Conservation (phyloP, 2,797 vertebrate genomes). For the Gallinago stenura region DNA sequence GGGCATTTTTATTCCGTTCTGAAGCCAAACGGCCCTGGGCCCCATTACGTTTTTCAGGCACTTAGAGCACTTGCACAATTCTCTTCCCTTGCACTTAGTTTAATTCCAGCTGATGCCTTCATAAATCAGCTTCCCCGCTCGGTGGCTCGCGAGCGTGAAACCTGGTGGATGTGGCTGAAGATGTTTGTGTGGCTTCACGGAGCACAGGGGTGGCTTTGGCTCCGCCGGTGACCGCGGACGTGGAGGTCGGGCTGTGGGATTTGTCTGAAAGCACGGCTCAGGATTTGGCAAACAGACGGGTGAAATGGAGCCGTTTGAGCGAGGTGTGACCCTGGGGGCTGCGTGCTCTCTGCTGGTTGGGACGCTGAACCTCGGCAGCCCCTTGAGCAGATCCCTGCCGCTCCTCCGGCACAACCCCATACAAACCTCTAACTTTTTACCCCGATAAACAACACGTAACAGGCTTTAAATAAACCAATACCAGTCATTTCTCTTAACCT, state of each 20-base stretch:
- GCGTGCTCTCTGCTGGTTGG: not conserved
- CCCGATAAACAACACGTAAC: not conserved
- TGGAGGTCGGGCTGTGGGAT: not conserved
- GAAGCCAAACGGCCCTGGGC: constrained; percentile 19
- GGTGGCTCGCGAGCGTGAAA: not conserved
- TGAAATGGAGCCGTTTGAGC: not conserved
- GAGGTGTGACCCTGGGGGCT: not conserved
- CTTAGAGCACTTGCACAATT: not conserved
- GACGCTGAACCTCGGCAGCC: not conserved
- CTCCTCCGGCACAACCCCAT: not conserved
- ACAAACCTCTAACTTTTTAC: not conserved
- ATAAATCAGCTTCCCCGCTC: not conserved
- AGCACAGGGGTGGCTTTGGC: not conserved
- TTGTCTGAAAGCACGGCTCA: not conserved
- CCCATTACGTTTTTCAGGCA: not conserved
- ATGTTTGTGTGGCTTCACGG: not conserved
- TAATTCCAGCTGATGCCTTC: constrained; percentile 12
- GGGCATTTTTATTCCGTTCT: not conserved
- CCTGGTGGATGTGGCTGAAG: not conserved
- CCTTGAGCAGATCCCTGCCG: not conserved
- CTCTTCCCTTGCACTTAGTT: not conserved
- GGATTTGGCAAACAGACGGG: not conserved
- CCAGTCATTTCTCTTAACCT: constrained; percentile 24
- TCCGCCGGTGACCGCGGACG: not conserved
- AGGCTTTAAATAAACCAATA: constrained; percentile 16